Base-by-base conservation (phyloP, 2,113 vertebrate species). In the Seriola dumerili region DNA sequence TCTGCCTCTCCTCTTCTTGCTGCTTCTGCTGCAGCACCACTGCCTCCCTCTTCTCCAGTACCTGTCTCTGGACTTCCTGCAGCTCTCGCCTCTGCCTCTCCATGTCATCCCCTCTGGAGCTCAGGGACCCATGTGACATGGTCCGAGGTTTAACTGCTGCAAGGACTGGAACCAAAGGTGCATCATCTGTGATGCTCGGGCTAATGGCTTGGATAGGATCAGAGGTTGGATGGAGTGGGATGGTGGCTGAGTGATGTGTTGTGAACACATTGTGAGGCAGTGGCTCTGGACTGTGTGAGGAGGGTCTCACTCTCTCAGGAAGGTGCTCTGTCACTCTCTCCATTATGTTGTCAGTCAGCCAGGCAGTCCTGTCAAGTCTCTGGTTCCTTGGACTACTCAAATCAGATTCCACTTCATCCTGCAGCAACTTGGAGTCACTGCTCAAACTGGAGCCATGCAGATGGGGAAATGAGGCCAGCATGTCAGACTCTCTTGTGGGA, bases 31-130 rank as follows among this genome's bases (percentile, higher is more conserved):
- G 61, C 34, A 68, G 66, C 6, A 2, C 23, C 7, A 63, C 4
- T 1, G 34, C 34, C 52, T 78, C 84, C 52, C 34, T 72, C 55
- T 82, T 76, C 54, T 72, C 29, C 42, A 52, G 38, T 48, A 67
- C 8, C n/a, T 79, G 21, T 36, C 19, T 80, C 70, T 63, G 62
- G 1, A 25, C 25, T 3, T 80, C 23, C 46, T 69, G 94, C 80
- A 94, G 74, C 78, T 94, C 92, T 38, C 80, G 89, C 29, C 95
- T 95, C 81, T 88, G 94, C 86, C 14, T 66, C 38, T 82, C 81
- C 68, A 65, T 3, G 25, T 62, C 38, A 0, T 76, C 74, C 17
- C 54, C 73, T 25, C 34, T 46, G 55, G 55, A 42, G 3, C n/a
- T 34, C 59, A 14, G 7, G 48, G 71, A 25, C 19, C 0, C 16